Evolutionary conservation across 2,797 vertebrate genomes (phyloP).

Genomic region (Acropternis orthonyx): DNA sequence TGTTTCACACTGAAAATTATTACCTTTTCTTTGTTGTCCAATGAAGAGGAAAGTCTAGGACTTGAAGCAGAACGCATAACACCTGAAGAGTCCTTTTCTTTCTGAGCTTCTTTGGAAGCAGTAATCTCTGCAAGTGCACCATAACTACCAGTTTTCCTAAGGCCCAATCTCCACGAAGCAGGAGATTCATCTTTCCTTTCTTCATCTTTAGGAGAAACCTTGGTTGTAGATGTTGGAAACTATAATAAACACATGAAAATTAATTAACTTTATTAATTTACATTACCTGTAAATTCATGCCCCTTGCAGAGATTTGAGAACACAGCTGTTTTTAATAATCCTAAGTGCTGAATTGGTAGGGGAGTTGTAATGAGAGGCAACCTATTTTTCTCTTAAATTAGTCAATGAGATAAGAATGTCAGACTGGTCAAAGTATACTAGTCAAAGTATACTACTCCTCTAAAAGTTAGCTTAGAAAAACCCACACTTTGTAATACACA

Average conservation of each 20-base stretch:
- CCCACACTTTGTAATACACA: slow-evolving; percentile 65
- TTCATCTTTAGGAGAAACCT: slow-evolving; percentile 90
- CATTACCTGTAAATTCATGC: background rate
- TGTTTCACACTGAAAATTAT: background rate
- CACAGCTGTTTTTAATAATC: background rate
- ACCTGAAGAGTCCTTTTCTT: slow-evolving; percentile 91
- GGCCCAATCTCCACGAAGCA: slow-evolving; percentile 91
- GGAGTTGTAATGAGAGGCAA: background rate
- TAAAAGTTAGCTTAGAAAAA: slow-evolving; percentile 74
- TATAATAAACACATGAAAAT: slow-evolving; percentile 59
- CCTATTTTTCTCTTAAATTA: slow-evolving; percentile 41
- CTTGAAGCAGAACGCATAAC: slow-evolving; percentile 98
- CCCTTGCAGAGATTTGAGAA: background rate
- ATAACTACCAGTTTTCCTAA: slow-evolving; percentile 97
- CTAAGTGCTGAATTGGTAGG: background rate
- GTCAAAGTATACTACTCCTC: slow-evolving; percentile 37
- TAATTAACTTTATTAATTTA: background rate
- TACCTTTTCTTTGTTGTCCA: slow-evolving; percentile 95
- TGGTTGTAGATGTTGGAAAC: slow-evolving; percentile 82
- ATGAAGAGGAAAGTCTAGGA: slow-evolving; percentile 91
- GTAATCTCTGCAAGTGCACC: slow-evolving; percentile 96
- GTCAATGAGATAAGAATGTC: slow-evolving; percentile 71
- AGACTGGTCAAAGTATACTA: slow-evolving; percentile 33
- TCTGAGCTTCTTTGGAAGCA: slow-evolving; percentile 94
- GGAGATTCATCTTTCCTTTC: slow-evolving; percentile 97